These are phyloP conservation scores for Aulostomus chinensis DNA, from an alignment of 2,797 vertebrate genomes.

Conservation along the genomic window DNA sequence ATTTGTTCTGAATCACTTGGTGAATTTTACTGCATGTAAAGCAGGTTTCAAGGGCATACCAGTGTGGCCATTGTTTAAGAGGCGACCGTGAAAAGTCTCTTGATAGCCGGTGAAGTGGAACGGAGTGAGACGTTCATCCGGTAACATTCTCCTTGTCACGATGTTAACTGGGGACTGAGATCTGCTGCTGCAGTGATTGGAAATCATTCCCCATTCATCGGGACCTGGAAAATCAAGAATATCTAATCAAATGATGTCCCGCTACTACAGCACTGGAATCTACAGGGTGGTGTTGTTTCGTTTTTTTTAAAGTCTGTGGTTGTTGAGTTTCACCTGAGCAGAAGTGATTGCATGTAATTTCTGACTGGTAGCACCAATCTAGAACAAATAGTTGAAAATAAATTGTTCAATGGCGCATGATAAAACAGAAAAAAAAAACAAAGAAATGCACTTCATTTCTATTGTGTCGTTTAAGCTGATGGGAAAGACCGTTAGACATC, in stretches of 20 bases:
- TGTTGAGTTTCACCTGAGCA: constrained; percentile 57
- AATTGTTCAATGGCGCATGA: too few species aligned
- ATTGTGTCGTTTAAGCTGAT: too few species aligned
- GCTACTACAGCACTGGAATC: too few species aligned
- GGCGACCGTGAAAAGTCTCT: constrained; percentile 13
- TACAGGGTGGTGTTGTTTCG: too few species aligned
- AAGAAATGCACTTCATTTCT: too few species aligned
- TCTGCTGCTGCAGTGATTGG: constrained; percentile 31
- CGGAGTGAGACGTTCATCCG: constrained; percentile 41
- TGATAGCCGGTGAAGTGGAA: constrained; percentile 78
- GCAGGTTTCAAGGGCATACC: constrained; percentile 52
- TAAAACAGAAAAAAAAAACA: too few species aligned
- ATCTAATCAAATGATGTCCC: background rate
- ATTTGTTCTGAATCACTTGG: too few species aligned
- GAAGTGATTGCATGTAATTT: constrained; percentile 47
- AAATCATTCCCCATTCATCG: constrained; percentile 46
- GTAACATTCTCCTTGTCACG: constrained; percentile 42
- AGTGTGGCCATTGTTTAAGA: constrained; percentile 84
- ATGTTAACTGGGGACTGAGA: constrained; percentile 88
- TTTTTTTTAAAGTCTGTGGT: too few species aligned
- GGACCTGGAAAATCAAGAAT: constrained; percentile 71
- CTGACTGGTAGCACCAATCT: constrained; percentile 69
- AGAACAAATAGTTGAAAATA: too few species aligned
- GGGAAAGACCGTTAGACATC: too few species aligned
- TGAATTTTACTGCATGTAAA: too few species aligned